Conservation (phyloP, 2,888 invertebrate species). For the Megamerina dolium region DNA sequence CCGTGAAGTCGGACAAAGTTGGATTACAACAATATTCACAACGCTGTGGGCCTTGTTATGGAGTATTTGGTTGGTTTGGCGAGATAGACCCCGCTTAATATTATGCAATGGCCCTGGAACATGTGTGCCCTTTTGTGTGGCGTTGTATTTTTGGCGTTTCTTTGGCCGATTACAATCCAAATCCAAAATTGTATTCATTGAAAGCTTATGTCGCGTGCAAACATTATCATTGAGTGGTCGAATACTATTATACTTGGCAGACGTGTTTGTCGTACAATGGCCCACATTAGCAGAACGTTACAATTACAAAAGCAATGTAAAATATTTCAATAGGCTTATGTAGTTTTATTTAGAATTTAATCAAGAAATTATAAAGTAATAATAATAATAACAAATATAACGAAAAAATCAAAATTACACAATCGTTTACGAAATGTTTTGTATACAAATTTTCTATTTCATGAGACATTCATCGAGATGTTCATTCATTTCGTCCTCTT, state of each 20-base stretch:
- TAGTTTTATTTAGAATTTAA: constrained; percentile 27
- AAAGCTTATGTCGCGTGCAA: constrained; percentile 90
- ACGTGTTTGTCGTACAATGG: constrained; percentile 92
- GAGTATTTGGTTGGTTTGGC: constrained; percentile 63
- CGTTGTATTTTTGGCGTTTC: constrained; percentile 68
- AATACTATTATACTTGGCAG: constrained; percentile 75
- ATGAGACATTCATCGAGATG: constrained; percentile 38
- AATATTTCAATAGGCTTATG: constrained; percentile 71
- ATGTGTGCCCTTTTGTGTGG: constrained; percentile 83
- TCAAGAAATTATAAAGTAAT: constrained; percentile 3
- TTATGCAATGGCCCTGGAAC: constrained; percentile 96
- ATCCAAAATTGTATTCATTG: constrained; percentile 80
- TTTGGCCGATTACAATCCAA: constrained; percentile 55
- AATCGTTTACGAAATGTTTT: not conserved
- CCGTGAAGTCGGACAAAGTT: constrained; percentile 82
- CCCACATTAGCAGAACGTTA: constrained; percentile 56
- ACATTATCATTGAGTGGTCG: constrained; percentile 84
- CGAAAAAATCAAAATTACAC: not conserved
- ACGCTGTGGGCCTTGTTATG: constrained; percentile 67
- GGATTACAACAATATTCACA: constrained; percentile 68
- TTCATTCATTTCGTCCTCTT: constrained; percentile 33
- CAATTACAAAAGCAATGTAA: constrained; percentile 50
- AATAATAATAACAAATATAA: constrained; percentile 1
- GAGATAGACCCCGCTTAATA: constrained; percentile 70
- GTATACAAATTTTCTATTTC: too few relatives aligned